Evolutionary conservation across 2,888 invertebrate species (phyloP), one percentile per base, ranked within the genome.

Genomic region (Spilarctia lutea): DNA sequence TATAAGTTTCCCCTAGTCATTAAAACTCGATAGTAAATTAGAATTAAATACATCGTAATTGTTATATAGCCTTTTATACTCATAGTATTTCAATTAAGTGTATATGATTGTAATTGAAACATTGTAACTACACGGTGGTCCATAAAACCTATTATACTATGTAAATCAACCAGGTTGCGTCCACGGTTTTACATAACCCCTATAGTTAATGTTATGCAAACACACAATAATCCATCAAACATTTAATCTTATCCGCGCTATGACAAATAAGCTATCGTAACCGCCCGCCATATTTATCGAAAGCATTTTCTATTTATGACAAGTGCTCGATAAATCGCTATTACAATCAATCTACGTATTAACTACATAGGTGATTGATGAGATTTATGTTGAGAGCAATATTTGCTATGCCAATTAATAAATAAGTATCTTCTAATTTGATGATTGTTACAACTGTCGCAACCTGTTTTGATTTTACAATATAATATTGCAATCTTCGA

Each of bases 271-370:
- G 52, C 60, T 75, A 80, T 81, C 82, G 82, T 80, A 87, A 84
- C 77, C 45, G 72, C 69, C 77, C 79, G 68, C 71, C 65, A 75
- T 76, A 76, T 75, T 72, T 79, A 82, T 81, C 75, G 80, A 86
- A 80, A 82, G 80, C 79, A 74, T 85, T 86, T 87, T 86, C 86
- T 85, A 85, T 83, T 89, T 88, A 91, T 89, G 89, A 89, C 88
- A 85, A 87, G 81, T 82, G 83, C 82, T 80, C 82, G 85, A 88
- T 87, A 87, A 88, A 89, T 88, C 80, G 86, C 84, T 83, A 88
- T 88, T 88, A 89, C 87, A 79, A 88, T 88, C 85, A 86, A 85
- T 85, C 79, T 83, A 77, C 76, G 79, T 83, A 77, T 75, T 81
- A 77, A 75, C 74, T 74, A 82, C 83, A 79, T 77, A 33, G 11